These are phyloP conservation scores for Psophia crepitans DNA, from an alignment of 2,113 vertebrate species.

Conservation along the genomic window DNA sequence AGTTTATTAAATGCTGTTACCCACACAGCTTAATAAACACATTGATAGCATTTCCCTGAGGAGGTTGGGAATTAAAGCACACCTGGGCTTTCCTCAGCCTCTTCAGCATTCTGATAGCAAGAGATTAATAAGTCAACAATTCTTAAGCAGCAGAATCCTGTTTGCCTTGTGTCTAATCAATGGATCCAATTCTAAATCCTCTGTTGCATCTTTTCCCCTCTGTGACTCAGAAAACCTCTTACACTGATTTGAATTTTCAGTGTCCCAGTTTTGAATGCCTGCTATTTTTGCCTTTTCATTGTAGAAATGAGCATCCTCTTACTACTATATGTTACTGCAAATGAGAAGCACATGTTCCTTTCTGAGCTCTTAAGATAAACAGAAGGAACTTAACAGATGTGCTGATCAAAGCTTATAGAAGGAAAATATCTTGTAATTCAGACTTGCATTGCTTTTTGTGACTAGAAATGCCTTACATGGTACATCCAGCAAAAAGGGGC, in stretches of 20 bases:
- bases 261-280: background rate
- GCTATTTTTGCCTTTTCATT: slow-evolving; percentile 20
- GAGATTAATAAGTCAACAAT: slow-evolving; percentile 21
- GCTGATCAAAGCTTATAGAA: background rate
- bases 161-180: slow-evolving; percentile 11
- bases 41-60: background rate
- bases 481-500: background rate
- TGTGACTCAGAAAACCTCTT: background rate
- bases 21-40: slow-evolving; percentile 46
- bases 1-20: slow-evolving; percentile 61
- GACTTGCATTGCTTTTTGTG: background rate
- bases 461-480: background rate
- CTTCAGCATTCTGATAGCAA: background rate
- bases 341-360: background rate
- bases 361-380: slow-evolving; percentile 50
- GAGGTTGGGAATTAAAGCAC: slow-evolving; percentile 28
- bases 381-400: background rate
- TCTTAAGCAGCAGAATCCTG: slow-evolving; percentile 16
- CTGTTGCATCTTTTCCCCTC: background rate
- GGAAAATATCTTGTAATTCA: background rate
- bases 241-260: background rate
- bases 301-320: background rate
- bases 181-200: slow-evolving; percentile 11
- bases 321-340: background rate
- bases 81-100: background rate